Evolutionary conservation across 2,113 vertebrate genomes (phyloP), one percentile per base, ranked within the genome.

Genomic region (Leucosticte australis): DNA sequence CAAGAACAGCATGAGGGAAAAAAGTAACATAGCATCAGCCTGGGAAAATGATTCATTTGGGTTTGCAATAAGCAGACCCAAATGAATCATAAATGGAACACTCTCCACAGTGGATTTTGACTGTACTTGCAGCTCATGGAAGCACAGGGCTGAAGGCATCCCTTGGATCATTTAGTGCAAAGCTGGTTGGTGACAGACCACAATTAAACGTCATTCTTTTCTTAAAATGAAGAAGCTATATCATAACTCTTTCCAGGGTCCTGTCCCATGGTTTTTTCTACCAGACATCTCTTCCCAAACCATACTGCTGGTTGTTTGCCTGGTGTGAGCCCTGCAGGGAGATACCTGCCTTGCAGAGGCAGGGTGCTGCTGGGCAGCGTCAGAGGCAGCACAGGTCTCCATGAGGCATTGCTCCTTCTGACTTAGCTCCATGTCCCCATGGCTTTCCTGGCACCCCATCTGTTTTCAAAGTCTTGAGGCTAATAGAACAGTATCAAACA

Each of bases 361-460:
- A 21, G 39, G 30, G 10, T 39, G 35, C 33, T 82, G 47, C 57
- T 69, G 49, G 39, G 64, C 33, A 55, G 37, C 15, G 1, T 9
- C 2, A 2, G 19, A 9, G 27, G 27, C 24, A 62, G 16, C 0
- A 0, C 1, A 1, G 56, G 15, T 67, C 39, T 71, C 42, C 15
- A 7, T 0, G 2, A 42, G 39, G 28, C 10, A 15, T 42, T 52
- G 27, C 60, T 49, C 37, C 37, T 83, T 65, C 63, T 3, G 6
- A 53, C 15, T 37, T 24, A 22, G 17, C 22, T 20, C 47, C 5
- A 0, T 9, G 9, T n/a, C 23, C 60, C 37, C 35, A 9, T 11
- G 3, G 33, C 41, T 41, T 44, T 75, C 65, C 65, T 55, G 41
- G 15, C 39, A 44, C 22, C 12, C 5, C 9, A 41, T 10, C 13